Evolutionary conservation across 2,113 vertebrate genomes (phyloP).

Genomic region (Rhinoptilus africanus): DNA sequence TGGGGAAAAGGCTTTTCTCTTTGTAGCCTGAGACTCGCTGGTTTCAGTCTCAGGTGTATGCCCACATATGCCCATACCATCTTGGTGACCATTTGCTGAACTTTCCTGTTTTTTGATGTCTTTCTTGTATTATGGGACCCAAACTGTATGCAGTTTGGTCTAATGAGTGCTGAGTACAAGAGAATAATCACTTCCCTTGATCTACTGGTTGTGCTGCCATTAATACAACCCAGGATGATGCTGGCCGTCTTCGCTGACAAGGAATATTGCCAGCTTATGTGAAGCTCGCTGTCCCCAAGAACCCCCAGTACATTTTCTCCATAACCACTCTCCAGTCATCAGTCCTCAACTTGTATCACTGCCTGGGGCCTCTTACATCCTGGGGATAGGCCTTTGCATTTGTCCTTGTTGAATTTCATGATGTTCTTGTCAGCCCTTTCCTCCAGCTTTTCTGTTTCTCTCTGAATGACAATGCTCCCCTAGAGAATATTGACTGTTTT

Average conservation of each 20-base stretch:
- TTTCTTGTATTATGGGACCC: not conserved
- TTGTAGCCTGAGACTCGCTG: not conserved
- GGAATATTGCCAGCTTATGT: no score
- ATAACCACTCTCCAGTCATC: not conserved
- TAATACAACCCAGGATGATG: not conserved
- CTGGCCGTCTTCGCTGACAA: not conserved
- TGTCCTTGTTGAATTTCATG: not conserved
- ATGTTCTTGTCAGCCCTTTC: not conserved
- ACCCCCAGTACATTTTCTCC: not conserved
- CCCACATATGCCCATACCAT: not conserved
- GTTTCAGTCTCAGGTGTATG: not conserved
- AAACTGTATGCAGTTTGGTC: not conserved
- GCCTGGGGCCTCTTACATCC: not conserved
- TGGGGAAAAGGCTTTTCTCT: rapidly evolving
- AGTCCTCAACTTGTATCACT: not conserved
- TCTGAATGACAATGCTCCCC: not conserved
- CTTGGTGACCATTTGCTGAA: not conserved
- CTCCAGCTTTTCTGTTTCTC: not conserved
- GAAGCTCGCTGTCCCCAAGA: not conserved
- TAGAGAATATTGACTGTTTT: not conserved
- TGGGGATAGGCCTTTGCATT: not conserved
- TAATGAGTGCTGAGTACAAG: not conserved
- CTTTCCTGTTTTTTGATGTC: not conserved
- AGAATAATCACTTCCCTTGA: not conserved
- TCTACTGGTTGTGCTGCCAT: not conserved